These are phyloP conservation scores for Seriola quinqueradiata DNA, from an alignment of 2,113 vertebrate species.

Conservation along the genomic window DNA sequence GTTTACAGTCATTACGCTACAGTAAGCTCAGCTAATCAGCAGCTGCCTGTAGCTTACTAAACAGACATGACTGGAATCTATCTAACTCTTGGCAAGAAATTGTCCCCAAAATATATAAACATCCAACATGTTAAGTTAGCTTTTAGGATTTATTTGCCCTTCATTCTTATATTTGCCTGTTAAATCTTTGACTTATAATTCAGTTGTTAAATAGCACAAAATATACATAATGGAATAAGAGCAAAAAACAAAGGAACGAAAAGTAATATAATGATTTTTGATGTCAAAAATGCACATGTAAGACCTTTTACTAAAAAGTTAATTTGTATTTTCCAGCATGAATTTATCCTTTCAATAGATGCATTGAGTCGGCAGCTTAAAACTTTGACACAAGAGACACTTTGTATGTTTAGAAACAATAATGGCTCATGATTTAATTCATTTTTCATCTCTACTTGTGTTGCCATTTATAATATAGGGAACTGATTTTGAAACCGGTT, in stretches of 20 bases:
- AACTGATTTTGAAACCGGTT: constrained; percentile 3
- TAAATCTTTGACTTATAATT: not conserved
- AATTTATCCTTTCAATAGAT: constrained; percentile 1
- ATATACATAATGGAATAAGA: not conserved
- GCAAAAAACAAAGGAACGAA: not conserved
- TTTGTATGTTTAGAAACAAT: constrained; percentile 20
- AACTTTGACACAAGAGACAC: constrained; percentile 12
- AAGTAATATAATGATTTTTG: not conserved
- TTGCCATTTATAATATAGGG: constrained; percentile 8
- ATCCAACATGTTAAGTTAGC: not conserved
- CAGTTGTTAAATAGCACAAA: not conserved
- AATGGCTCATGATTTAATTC: not conserved
- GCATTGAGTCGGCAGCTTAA: not conserved
- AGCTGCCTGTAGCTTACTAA: not conserved
- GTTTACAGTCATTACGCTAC: not conserved
- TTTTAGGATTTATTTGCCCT: not conserved
- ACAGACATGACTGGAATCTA: not conserved
- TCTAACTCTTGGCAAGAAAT: not conserved
- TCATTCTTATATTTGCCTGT: constrained; percentile 8
- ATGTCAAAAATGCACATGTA: constrained; percentile 3
- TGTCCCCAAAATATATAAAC: not conserved
- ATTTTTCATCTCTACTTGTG: not conserved
- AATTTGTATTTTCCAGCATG: constrained; percentile 8
- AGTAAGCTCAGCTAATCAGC: not conserved
- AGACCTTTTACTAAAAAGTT: constrained; percentile 22